Evolutionary conservation across 2,888 invertebrate species (phyloP), one percentile per base, ranked within the genome.

Genomic region (Dendrolimus pini): DNA sequence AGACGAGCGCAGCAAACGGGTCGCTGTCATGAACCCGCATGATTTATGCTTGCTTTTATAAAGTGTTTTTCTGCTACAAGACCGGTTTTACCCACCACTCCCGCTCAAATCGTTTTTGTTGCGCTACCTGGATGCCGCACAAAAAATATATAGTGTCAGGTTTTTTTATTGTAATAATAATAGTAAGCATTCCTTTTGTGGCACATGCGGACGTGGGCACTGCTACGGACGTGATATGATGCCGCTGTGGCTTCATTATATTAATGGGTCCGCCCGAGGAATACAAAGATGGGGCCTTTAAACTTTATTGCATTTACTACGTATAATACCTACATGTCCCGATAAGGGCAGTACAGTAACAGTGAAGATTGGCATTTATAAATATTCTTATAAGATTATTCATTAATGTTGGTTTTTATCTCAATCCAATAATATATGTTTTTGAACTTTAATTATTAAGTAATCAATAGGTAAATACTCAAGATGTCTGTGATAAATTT

Each of bases 151-250:
- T 82, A 80, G 82, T 84, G 80, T 84, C 81, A 83, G 80, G 70
- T 80, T 83, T 85, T 85, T 84, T 81, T 74, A 69, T 74, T 67
- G 78, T 84, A 86, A 83, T 89, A 90, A 89, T 89, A 90, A 90
- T 89, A 89, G 73, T 76, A 78, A 82, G 75, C 86, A 88, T 89
- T 88, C 87, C 88, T 85, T 86, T 84, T 84, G 83, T 83, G 80
- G 84, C 80, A 74, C 83, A 87, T 77, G 85, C 87, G 87, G 87
- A 86, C 87, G 84, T 85, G 82, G 82, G 75, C 74, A 75, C 71
- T 75, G 74, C 72, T 74, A 74, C 73, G 71, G 74, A 88, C 87
- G 87, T 89, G 89, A 87, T 79, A 79, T 74, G 85, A 78, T 77
- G 78, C 77, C 79, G 78, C 76, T 83, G 87, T 83, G 79, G 85